These are phyloP conservation scores for Probosciger aterrimus DNA, from an alignment of 2,113 vertebrate species.

Conservation along the genomic window DNA sequence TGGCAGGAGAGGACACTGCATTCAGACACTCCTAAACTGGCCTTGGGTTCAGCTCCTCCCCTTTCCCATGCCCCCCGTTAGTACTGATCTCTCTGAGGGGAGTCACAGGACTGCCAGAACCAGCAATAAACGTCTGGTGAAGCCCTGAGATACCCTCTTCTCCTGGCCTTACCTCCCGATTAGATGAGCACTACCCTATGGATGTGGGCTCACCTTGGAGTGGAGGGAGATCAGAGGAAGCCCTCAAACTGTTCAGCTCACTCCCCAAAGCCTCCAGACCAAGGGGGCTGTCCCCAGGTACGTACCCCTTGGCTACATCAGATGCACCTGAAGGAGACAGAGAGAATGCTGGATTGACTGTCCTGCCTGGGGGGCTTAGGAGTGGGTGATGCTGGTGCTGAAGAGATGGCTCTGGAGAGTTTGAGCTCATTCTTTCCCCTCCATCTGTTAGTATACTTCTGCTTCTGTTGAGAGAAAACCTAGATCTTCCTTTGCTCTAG, in stretches of 20 bases:
- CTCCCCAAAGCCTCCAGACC: conserved; percentile 22
- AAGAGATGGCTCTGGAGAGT: conserved; percentile 52
- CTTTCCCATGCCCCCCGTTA: background rate
- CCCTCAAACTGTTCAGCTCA: conserved; percentile 2
- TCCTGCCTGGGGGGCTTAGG: background rate
- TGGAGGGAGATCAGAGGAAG: conserved; percentile 13
- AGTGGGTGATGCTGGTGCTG: conserved; percentile 27
- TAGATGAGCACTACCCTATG: conserved; percentile 39
- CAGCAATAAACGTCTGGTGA: conserved; percentile 1
- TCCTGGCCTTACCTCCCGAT: conserved; percentile 36
- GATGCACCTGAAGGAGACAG: conserved; percentile 35
- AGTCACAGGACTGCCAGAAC: conserved; percentile 12
- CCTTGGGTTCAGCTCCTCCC: conserved; percentile 39
- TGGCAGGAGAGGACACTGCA: conserved; percentile 28
- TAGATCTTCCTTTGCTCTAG: conserved; percentile 40
- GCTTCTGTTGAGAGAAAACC: conserved; percentile 41
- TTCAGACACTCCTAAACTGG: conserved; percentile 30
- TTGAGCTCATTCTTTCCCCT: conserved; percentile 53
- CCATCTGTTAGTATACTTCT: conserved; percentile 42
- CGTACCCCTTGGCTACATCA: conserved; percentile 24
- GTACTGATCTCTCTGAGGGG: conserved; percentile 20
- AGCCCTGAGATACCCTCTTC: background rate
- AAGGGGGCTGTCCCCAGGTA: background rate
- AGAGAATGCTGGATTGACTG: conserved; percentile 15
- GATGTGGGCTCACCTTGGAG: conserved; percentile 28